Conservation (phyloP, 2,113 vertebrate species). For the Atlantisia rogersi region DNA sequence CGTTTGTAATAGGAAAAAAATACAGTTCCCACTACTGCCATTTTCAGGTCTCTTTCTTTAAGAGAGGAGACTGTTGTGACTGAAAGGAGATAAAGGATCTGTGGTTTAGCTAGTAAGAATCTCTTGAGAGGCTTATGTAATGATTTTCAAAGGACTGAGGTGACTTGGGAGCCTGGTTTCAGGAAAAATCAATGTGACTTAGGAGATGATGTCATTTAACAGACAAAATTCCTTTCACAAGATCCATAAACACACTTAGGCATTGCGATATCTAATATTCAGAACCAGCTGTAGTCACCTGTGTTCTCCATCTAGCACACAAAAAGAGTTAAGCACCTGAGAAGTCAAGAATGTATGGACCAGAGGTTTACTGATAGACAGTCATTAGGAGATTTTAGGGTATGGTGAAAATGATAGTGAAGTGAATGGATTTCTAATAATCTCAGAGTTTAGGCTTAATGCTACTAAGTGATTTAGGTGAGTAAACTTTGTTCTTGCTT, state of each 20-base stretch:
- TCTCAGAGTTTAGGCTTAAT: background rate
- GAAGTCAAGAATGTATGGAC: background rate
- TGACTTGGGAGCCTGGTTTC: background rate
- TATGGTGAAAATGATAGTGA: background rate
- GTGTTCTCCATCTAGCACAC: background rate
- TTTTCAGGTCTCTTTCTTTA: slow-evolving; percentile 14
- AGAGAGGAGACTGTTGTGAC: background rate
- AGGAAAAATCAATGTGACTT: slow-evolving; percentile 2
- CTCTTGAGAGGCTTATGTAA: background rate
- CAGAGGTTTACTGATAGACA: background rate
- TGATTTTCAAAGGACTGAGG: background rate
- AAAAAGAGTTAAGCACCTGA: background rate
- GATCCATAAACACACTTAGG: background rate
- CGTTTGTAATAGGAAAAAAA: background rate
- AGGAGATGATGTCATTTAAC: background rate
- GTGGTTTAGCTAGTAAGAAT: background rate
- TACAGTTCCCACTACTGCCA: background rate
- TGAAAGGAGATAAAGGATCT: background rate
- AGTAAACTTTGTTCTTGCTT: background rate
- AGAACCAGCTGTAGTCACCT: background rate
- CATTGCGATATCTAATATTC: background rate
- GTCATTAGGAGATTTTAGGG: background rate
- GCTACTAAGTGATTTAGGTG: background rate
- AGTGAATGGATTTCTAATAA: background rate
- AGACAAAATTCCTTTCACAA: background rate